These are phyloP conservation scores for Cactoblastis cactorum DNA, from an alignment of 2,888 invertebrate species.

Conservation along the genomic window DNA sequence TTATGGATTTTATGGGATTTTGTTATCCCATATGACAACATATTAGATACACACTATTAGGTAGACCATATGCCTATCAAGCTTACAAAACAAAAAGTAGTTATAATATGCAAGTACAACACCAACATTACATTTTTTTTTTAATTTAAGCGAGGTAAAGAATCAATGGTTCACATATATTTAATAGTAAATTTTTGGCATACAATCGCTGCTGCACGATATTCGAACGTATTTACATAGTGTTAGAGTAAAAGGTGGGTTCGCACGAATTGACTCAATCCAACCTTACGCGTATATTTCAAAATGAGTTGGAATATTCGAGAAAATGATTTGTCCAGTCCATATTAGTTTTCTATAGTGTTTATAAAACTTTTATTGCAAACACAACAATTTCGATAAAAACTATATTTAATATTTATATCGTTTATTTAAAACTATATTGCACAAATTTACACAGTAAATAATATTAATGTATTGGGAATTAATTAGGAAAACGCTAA, in stretches of 20 bases:
- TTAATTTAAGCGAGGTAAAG: background rate
- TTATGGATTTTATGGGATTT: no score
- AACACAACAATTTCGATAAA: background rate
- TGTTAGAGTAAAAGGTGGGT: background rate
- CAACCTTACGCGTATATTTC: background rate
- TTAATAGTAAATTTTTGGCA: constrained; percentile 53
- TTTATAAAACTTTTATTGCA: background rate
- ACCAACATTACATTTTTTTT: background rate
- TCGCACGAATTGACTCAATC: constrained; percentile 1
- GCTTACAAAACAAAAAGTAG: background rate
- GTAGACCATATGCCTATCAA: background rate
- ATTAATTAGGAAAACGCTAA: no score
- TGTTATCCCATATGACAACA: no score
- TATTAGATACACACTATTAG: background rate
- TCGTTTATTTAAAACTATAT: no score
- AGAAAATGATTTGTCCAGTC: background rate
- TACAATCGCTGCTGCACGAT: constrained; percentile 45
- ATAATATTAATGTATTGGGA: no score
- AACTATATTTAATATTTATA: no score
- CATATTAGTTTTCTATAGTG: background rate
- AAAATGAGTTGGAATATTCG: background rate
- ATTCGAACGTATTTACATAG: constrained; percentile 30
- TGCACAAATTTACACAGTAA: no score
- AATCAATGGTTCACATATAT: constrained; percentile 18
- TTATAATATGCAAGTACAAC: background rate